Base-by-base conservation (phyloP, 2,113 vertebrate species). In the Myotis yumanensis region DNA sequence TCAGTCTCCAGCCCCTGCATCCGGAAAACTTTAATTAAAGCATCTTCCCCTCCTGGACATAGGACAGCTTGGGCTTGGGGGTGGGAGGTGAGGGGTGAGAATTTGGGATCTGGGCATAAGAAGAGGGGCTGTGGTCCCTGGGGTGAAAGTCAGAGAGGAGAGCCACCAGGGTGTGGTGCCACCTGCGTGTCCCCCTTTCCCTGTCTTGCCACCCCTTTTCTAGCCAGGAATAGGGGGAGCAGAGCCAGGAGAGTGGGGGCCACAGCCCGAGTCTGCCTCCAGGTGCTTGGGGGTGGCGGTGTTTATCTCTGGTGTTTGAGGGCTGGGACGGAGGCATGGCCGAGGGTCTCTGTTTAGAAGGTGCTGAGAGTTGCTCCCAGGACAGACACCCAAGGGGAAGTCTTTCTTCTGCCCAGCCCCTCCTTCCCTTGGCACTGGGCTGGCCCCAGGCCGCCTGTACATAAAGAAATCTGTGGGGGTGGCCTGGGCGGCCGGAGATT, bases 21-120 rank as follows among this genome's bases (percentile, higher is more conserved):
- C 96, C 95, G 90, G 95, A 96, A 97, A 97, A 97, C 96, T 97
- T 97, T 96, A 96, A 97, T 97, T 95, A 97, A 96, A 97, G 97
- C 97, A 96, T 90, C 95, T 96, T 94, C 90, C 96, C 77, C 85
- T 97, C 92, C 86, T 93, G 95, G 90, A 95, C 5, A 28, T 30
- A 80, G 89, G 89, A 94, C 80, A 96, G 76, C 72, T 52, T 76
- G 2, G n/a, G 94, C 93, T 57, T 25, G 43, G 79, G 92, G 76
- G 90, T 8, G n/a, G 57, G 85, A 82, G 94, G 80, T 48, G 77
- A 95, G 93, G 32, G 83, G 83, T 73, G 84, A 90, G 79, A 96
- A 96, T 96, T 94, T 80, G 84, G 95, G 91, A 69, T 91, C 93
- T 30, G 54, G 66, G 89, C 91, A 84, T 73, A 11, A 86, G 82